Percentiles rank a stretch among this genome's conserved stretches.
Conservation (phyloP, 2,113 vertebrate species). For the Chamaetylas fuelleborni region DNA sequence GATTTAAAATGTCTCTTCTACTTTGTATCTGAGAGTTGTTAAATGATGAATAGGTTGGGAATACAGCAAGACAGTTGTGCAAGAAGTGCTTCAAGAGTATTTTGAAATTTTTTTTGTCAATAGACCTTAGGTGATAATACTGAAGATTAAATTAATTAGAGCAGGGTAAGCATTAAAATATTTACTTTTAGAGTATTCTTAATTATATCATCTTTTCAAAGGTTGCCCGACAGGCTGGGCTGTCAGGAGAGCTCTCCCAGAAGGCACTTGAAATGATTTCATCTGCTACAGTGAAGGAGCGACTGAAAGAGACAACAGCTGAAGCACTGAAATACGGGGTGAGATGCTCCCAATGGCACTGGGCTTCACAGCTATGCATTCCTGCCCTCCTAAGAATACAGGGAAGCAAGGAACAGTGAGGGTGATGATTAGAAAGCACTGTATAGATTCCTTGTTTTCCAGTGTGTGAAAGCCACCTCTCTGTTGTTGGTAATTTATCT, state of each 20-base stretch:
- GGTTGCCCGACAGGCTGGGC: conserved; percentile 82
- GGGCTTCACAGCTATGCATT: neutral
- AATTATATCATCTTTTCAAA: conserved; percentile 21
- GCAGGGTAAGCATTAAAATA: neutral
- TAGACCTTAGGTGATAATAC: neutral
- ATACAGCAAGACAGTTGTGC: neutral
- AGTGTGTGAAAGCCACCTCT: neutral
- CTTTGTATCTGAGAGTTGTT: neutral
- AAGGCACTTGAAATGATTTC: conserved; percentile 67
- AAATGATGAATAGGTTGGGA: neutral
- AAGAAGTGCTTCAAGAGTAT: neutral
- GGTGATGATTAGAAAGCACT: neutral
- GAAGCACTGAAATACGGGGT: conserved; percentile 83
- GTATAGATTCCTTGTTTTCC: neutral
- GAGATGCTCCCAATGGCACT: neutral
- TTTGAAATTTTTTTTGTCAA: neutral
- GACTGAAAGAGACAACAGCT: conserved; percentile 79
- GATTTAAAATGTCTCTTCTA: neutral
- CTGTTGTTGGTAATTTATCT: neutral
- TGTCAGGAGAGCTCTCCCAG: conserved; percentile 72
- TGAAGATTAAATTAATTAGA: neutral
- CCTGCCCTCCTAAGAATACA: neutral
- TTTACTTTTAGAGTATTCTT: neutral
- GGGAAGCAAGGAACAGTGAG: neutral
- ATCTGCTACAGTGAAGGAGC: conserved; percentile 81